These are phyloP conservation scores for Capitella teleta DNA, from an alignment of 1,140 invertebrate species.

Conservation along the genomic window DNA sequence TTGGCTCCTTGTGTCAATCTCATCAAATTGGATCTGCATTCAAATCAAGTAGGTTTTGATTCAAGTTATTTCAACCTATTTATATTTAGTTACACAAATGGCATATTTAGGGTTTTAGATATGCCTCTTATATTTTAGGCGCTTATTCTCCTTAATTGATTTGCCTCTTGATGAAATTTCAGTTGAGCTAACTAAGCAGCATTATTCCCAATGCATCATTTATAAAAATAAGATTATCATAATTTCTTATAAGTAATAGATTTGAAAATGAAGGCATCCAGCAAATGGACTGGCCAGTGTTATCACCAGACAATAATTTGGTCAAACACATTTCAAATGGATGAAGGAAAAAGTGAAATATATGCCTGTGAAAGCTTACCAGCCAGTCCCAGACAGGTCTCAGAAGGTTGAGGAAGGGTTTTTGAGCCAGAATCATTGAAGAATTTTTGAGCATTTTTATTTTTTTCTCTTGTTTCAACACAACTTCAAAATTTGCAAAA, in stretches of 20 bases:
- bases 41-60: conserved; percentile 37
- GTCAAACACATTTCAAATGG: too few relatives aligned
- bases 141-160: background rate
- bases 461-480: background rate
- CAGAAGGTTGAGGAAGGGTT: background rate
- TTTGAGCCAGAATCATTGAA: background rate
- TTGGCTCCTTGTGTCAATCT: conserved; percentile 27
- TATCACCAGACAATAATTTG: too few relatives aligned
- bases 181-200: background rate
- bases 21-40: conserved; percentile 35
- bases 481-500: background rate
- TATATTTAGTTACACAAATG: too few relatives aligned
- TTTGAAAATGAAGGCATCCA: too few relatives aligned
- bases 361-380: too few relatives aligned
- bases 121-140: background rate
- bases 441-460: background rate
- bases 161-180: background rate
- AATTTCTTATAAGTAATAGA: too few relatives aligned
- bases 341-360: too few relatives aligned
- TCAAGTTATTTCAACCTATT: too few relatives aligned
- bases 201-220: background rate
- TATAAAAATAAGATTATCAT: too few relatives aligned
- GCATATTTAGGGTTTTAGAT: background rate
- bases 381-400: too few relatives aligned
- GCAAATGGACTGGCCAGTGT: too few relatives aligned